Evolutionary conservation across 2,113 vertebrate genomes (phyloP).

Genomic region (Peromyscus polionotus): DNA sequence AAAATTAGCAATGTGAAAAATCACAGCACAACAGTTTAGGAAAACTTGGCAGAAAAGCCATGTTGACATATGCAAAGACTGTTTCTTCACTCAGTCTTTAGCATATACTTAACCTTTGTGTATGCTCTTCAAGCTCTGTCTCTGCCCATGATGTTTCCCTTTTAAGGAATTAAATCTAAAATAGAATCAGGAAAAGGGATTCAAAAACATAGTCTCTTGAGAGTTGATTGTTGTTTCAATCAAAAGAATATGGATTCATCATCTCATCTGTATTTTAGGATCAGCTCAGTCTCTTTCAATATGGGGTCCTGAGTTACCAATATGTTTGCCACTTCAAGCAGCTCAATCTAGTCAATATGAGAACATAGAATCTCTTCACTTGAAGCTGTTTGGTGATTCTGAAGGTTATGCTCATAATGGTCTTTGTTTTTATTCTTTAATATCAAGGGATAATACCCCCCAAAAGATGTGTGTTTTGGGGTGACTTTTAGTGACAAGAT

Average conservation of each 20-base stretch:
- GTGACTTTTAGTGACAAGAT: background rate
- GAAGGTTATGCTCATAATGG: background rate
- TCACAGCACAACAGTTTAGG: background rate
- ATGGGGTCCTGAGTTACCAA: background rate
- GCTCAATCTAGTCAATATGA: background rate
- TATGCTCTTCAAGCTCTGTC: background rate
- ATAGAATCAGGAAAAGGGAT: background rate
- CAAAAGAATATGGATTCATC: background rate
- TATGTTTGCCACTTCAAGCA: background rate
- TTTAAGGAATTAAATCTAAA: background rate
- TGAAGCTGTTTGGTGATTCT: background rate
- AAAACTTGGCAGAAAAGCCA: background rate
- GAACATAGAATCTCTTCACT: background rate
- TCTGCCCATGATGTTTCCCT: background rate
- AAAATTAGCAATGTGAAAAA: background rate
- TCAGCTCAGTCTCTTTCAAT: background rate
- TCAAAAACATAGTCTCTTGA: background rate
- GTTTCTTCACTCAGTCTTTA: background rate
- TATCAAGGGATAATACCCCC: background rate
- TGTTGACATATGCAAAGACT: background rate
- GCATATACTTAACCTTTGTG: background rate
- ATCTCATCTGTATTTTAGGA: background rate
- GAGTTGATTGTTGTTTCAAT: background rate
- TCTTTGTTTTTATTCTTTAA: background rate
- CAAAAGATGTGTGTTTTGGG: background rate